phyloP scores from a whole-genome alignment of 2,113 vertebrate genomes.

The Sceloporus tristichus region DNA sequence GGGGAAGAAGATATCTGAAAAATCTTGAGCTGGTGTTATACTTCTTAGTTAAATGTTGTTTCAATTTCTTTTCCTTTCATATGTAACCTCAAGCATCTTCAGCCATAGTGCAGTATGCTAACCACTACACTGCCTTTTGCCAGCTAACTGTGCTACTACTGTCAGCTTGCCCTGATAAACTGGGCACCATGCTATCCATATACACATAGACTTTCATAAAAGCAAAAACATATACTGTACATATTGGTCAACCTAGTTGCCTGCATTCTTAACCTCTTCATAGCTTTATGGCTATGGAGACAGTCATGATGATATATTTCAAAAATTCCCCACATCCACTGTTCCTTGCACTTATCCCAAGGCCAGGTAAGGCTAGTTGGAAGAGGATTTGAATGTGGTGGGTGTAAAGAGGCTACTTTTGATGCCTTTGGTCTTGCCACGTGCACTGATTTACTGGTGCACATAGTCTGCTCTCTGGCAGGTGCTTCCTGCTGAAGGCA shows the following conservation, averaged over 20 bases:
- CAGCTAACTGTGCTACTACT: too few relatives aligned
- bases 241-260: neutral
- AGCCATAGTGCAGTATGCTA: too few relatives aligned
- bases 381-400: slow-evolving; percentile 15
- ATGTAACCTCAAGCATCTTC: too few relatives aligned
- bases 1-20: neutral
- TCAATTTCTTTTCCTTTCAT: too few relatives aligned
- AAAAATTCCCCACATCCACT: neutral
- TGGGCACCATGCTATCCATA: too few relatives aligned
- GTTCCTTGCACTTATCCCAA: neutral
- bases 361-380: slow-evolving; percentile 9
- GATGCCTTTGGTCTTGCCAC: slow-evolving; percentile 14
- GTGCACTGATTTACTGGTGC: slow-evolving; percentile 25
- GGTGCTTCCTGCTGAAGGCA: slow-evolving; percentile 42
- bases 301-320: neutral
- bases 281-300: neutral
- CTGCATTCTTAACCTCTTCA: too few relatives aligned
- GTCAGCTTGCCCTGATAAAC: too few relatives aligned
- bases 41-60: neutral
- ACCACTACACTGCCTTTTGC: too few relatives aligned
- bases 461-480: slow-evolving; percentile 10
- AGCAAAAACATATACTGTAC: too few relatives aligned
- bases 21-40: neutral
- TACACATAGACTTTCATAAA: too few relatives aligned
- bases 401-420: slow-evolving; percentile 32